Base-by-base conservation (phyloP, 2,797 vertebrate species). In the Pempheris klunzingeri region DNA sequence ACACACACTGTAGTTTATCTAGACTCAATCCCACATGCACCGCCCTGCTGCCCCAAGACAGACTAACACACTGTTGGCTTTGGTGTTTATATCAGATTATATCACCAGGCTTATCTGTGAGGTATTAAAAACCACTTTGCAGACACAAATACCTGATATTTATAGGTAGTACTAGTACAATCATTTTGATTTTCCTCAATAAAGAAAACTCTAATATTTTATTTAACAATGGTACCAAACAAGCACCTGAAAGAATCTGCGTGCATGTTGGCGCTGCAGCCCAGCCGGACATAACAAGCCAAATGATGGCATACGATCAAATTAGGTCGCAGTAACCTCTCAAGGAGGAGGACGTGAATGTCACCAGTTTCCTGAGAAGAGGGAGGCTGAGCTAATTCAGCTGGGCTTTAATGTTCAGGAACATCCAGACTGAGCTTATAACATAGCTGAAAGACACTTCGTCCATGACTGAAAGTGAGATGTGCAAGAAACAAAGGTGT, bases 311-410 rank as follows among this genome's bases (percentile, higher is more conserved):
- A 30, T 2, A 7, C 53, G 73, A 66, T 60, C 64, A 60, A 58
- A 47, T 58, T 0, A 50, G 88, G 90, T 93, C 81, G 39, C 30
- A 0, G 78, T 82, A 76, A 91, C 91, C 91, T 78, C 44, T 32
- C 62, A 14, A 3, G 47, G 82, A 79, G 87, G 84, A 83, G 83
- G 78, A 83, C 43, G 18, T 3, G 22, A 66, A 82, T 77, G 87
- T 87, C 78, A 85, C 64, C 17, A 0, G 65, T 32, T 86, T 88
- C 89, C 88, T 91, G 86, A 71, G 81, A 26, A 72, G 15, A 43
- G 87, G 88, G 88, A 90, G 90, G 83, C 53, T 88, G 90, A 90
- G 80, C 30, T 22, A 1, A 47, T 14, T 87, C 91, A 92, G 90
- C 88, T 80, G 87, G 43, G 24, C 8, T 44, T 18, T 12, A 6